A percentile compares a stretch with the other conserved stretches of the same genome.
Evolutionary conservation across 1,140 invertebrate species (phyloP).

Genomic region (Papilio polyxenes): DNA sequence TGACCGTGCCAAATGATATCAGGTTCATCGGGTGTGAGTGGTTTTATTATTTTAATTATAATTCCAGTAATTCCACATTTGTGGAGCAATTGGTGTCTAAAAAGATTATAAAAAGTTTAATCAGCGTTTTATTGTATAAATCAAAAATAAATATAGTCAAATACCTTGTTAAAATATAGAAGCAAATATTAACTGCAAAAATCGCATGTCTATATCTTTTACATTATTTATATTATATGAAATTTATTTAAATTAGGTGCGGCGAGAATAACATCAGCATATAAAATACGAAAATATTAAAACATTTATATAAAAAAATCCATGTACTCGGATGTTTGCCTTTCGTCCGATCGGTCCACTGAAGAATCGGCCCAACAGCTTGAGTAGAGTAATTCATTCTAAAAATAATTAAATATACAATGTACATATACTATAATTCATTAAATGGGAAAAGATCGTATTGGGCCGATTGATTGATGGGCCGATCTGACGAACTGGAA

Average conservation of each 20-base stretch:
- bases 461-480: too few relatives aligned
- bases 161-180: constrained; percentile 17
- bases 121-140: not conserved
- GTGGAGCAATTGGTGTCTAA: not conserved
- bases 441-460: too few relatives aligned
- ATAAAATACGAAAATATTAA: not conserved
- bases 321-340: too few relatives aligned
- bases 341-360: too few relatives aligned
- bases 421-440: too few relatives aligned
- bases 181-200: not conserved
- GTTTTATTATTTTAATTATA: not conserved
- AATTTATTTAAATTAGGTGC: not conserved
- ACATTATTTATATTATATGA: too few relatives aligned
- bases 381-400: too few relatives aligned
- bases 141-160: not conserved
- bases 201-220: not conserved
- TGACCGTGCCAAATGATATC: not conserved
- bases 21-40: not conserved
- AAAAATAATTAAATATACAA: too few relatives aligned
- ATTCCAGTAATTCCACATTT: not conserved
- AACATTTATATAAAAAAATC: too few relatives aligned
- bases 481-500: too few relatives aligned
- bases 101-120: constrained; percentile 20
- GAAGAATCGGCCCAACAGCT: too few relatives aligned
- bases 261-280: not conserved